Percentiles rank a stretch among this genome's conserved stretches.
phyloP scores from a whole-genome alignment of 1,140 invertebrate genomes.

The Copidosoma floridanum region DNA sequence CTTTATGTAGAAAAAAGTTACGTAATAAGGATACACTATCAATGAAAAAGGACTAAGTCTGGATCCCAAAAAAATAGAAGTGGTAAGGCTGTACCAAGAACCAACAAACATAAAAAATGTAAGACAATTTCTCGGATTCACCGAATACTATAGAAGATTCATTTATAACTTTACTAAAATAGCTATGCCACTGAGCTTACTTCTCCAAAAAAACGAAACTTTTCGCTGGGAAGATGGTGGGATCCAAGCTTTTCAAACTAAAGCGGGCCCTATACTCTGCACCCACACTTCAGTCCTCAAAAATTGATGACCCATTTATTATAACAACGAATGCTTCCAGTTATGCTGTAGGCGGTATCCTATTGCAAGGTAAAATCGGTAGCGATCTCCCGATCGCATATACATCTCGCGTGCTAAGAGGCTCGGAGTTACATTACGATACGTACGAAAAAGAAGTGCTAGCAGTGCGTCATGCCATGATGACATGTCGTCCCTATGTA shows the following conservation, averaged over 20 bases:
- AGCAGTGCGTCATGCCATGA: conserved; percentile 42
- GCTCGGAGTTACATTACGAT: background rate
- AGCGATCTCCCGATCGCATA: conserved; percentile 36
- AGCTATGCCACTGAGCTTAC: conserved; percentile 35
- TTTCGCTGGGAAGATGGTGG: conserved; percentile 22
- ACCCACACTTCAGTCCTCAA: conserved; percentile 28
- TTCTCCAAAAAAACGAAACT: conserved; percentile 35
- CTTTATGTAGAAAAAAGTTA: conserved; percentile 23
- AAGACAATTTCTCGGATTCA: conserved; percentile 33
- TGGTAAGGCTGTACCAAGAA: conserved; percentile 12
- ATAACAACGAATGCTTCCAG: conserved; percentile 41
- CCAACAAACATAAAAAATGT: conserved; percentile 28
- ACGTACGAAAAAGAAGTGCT: conserved; percentile 45
- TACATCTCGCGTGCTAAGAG: conserved; percentile 17
- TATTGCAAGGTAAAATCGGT: conserved; percentile 33
- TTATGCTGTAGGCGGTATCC: conserved; percentile 32
- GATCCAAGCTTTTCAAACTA: conserved; percentile 18
- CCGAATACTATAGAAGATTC: conserved; percentile 34
- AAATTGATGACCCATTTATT: conserved; percentile 33
- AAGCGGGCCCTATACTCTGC: conserved; percentile 31
- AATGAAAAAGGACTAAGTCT: conserved; percentile 29
- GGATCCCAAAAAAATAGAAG: conserved; percentile 27
- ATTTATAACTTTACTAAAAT: conserved; percentile 36
- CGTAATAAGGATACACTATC: conserved; percentile 38
- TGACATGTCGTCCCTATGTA: conserved; percentile 45